Evolutionary conservation across 2,113 vertebrate genomes (phyloP).

Genomic region (Dinomys branickii): DNA sequence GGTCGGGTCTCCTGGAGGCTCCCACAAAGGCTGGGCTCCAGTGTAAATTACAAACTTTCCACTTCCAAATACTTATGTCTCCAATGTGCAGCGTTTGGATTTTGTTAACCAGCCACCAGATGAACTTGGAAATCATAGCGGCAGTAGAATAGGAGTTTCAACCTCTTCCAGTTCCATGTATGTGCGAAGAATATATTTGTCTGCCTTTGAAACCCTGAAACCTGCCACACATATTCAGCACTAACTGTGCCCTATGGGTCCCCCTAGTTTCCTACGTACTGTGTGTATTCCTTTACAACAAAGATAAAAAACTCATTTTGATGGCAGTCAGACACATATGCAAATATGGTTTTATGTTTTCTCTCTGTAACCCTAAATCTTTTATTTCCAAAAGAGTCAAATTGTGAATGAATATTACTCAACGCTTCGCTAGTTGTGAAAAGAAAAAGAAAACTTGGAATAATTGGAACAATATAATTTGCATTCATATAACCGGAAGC

Average conservation of each 20-base stretch:
- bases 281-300: conserved; percentile 26
- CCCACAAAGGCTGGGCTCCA: not conserved
- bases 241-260: not conserved
- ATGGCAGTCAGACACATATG: conserved; percentile 49
- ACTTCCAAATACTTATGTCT: conserved; percentile 49
- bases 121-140: conserved; percentile 82
- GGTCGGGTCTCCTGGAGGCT: conserved; percentile 77
- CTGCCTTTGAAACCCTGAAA: conserved; percentile 67
- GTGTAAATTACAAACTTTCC: conserved; percentile 67
- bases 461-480: not conserved
- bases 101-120: conserved; percentile 68
- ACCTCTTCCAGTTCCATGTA: conserved; percentile 77
- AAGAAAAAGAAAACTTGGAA: not conserved
- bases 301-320: conserved; percentile 55
- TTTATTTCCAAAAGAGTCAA: not conserved
- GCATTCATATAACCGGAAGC: not conserved
- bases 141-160: conserved; percentile 75
- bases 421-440: not conserved
- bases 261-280: not conserved
- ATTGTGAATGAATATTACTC: not conserved
- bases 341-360: conserved; percentile 50
- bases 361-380: not conserved
- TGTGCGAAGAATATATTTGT: conserved; percentile 78
- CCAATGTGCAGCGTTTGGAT: conserved; percentile 63
- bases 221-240: not conserved